A percentile compares a stretch with the other conserved stretches of the same genome.
These are phyloP conservation scores for Esperia sulphurella DNA, from an alignment of 2,888 invertebrate genomes.

Conservation along the genomic window DNA sequence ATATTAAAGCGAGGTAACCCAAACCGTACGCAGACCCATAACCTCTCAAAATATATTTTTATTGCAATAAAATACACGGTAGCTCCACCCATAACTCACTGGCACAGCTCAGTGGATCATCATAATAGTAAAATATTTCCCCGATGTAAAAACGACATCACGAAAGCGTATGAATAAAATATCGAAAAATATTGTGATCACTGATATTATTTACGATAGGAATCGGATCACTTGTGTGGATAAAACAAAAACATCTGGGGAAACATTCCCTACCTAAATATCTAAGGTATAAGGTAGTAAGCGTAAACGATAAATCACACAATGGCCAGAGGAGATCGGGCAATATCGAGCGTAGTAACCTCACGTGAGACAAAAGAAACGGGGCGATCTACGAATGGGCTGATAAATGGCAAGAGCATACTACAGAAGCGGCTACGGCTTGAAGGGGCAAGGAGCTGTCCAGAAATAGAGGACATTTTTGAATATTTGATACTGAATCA, in stretches of 20 bases:
- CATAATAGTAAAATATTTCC: constrained; percentile 18
- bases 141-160: constrained; percentile 19
- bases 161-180: constrained; percentile 31
- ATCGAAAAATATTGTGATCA: constrained; percentile 23
- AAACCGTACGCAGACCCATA: no score
- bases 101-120: constrained; percentile 8
- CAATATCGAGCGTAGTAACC: constrained; percentile 32
- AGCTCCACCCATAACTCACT: constrained; percentile 8
- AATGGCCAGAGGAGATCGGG: constrained; percentile 24
- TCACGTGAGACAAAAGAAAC: constrained; percentile 46
- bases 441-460: no score
- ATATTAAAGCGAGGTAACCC: no score
- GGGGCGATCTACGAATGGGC: constrained; percentile 25
- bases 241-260: constrained; percentile 38
- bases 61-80: constrained; percentile 5
- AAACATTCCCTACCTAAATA: constrained; percentile 40
- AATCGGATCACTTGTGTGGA: constrained; percentile 24
- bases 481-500: no score
- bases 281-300: constrained; percentile 28
- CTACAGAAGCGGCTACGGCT: no score
- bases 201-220: constrained; percentile 33
- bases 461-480: no score
- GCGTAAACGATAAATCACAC: constrained; percentile 48
- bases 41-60: constrained; percentile 5
- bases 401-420: constrained; percentile 36